phyloP scores from a whole-genome alignment of 2,113 vertebrate species.

The Pedionomus torquatus region DNA sequence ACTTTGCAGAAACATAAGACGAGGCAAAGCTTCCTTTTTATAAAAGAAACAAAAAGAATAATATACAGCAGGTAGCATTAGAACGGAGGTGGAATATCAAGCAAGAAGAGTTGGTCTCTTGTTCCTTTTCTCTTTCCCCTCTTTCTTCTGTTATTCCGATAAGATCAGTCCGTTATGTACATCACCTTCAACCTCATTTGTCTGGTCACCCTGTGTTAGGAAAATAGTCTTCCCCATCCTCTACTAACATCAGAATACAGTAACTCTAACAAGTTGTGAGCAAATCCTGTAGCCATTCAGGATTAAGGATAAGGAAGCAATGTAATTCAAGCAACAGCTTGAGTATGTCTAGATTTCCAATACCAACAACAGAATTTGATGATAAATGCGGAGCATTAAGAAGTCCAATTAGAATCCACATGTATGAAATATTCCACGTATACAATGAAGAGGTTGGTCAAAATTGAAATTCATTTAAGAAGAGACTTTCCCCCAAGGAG shows the following conservation, averaged over 20 bases:
- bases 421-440: not conserved
- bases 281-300: not conserved
- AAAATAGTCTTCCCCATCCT: not conserved
- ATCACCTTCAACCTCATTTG: not conserved
- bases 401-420: not conserved
- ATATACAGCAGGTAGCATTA: not conserved
- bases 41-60: slow-evolving; percentile 45
- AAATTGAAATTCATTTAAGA: not conserved
- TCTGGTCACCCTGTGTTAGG: not conserved
- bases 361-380: not conserved
- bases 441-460: not conserved
- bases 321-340: not conserved
- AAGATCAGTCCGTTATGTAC: slow-evolving; percentile 5
- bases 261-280: not conserved
- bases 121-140: not conserved
- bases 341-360: not conserved
- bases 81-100: not conserved
- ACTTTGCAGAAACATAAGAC: not conserved
- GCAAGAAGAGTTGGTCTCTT: not conserved
- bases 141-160: not conserved
- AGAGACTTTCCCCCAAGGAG: not conserved
- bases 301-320: not conserved
- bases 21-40: slow-evolving; percentile 20
- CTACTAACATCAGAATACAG: not conserved
- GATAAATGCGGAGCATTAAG: not conserved